Percentiles rank a stretch among this genome's conserved stretches.
phyloP scores from a whole-genome alignment of 92 coral and sea anemone genomes.

The Montipora capitata region DNA sequence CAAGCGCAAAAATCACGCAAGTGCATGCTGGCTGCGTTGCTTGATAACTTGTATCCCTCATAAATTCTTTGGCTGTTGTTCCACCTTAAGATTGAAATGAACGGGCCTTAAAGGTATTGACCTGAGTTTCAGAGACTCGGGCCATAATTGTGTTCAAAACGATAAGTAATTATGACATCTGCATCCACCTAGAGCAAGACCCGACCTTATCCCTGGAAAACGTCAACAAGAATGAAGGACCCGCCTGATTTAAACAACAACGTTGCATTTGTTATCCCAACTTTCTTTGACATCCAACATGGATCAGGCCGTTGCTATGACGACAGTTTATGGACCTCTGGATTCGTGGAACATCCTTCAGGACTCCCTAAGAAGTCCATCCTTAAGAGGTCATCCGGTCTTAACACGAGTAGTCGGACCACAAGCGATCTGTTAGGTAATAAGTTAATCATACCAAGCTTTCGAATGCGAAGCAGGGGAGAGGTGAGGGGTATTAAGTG shows the following conservation, averaged over 20 bases:
- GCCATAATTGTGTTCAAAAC: not conserved
- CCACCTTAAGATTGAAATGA: no score
- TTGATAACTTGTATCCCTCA: no score
- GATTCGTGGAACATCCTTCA: not conserved
- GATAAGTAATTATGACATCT: no score
- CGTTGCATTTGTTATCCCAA: conserved; percentile 28
- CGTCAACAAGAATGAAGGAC: conserved; percentile 17
- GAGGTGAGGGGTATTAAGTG: not conserved
- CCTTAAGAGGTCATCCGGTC: conserved; percentile 15
- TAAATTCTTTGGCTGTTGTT: no score
- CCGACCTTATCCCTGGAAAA: conserved; percentile 41
- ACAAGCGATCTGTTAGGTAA: conserved; percentile 10
- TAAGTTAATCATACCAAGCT: not conserved
- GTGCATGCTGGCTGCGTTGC: no score
- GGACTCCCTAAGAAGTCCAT: not conserved
- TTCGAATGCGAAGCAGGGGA: not conserved
- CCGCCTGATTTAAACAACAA: conserved; percentile 51
- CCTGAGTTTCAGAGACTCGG: not conserved
- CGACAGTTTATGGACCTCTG: not conserved
- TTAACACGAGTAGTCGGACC: not conserved
- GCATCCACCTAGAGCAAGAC: conserved; percentile 12
- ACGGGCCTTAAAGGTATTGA: no score
- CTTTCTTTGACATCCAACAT: not conserved
- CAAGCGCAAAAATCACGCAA: no score
- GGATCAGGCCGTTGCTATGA: not conserved